A percentile compares a stretch with the other conserved stretches of the same genome.
Conservation (phyloP, 2,888 invertebrate genomes). For the Andrena marginata region DNA sequence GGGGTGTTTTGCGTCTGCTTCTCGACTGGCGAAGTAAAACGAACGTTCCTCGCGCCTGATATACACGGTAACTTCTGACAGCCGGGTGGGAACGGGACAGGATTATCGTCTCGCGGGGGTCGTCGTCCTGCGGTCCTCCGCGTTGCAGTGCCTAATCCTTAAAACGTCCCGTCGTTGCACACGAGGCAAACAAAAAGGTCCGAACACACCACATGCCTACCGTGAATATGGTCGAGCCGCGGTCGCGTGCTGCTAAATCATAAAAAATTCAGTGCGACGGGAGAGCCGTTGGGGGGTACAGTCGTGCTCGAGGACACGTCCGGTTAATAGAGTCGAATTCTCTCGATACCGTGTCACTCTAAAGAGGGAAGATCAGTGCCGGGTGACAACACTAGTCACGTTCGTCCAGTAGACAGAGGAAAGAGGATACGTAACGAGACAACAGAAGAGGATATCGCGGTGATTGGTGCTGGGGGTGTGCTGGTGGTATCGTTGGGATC, state of each 20-base stretch:
- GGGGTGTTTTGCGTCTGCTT: constrained; percentile 43
- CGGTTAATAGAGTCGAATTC: not conserved
- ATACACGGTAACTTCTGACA: constrained; percentile 6
- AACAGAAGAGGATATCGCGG: constrained; percentile 32
- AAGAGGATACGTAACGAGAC: constrained; percentile 14
- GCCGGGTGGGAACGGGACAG: not conserved
- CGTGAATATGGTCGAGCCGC: not conserved
- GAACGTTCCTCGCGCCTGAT: constrained; percentile 34
- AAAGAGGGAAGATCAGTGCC: constrained; percentile 4
- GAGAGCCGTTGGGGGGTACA: not conserved
- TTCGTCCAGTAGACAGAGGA: not conserved
- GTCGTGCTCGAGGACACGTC: not conserved
- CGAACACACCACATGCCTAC: constrained; percentile 8
- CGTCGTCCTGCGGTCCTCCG: constrained; percentile 50
- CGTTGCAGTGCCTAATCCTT: not conserved
- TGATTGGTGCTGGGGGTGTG: constrained; percentile 63
- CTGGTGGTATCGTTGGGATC: constrained; percentile 58
- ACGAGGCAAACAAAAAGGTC: not conserved
- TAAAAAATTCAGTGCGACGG: constrained; percentile 20
- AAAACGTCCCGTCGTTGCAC: not conserved
- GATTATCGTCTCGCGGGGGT: constrained; percentile 39
- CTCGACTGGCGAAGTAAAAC: constrained; percentile 2
- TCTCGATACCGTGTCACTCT: not conserved
- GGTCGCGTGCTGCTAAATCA: constrained; percentile 19
- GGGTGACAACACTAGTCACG: not conserved